Evolutionary conservation across 2,888 invertebrate species (phyloP), one percentile per base, ranked within the genome.

Genomic region (Amaurobius ferox): DNA sequence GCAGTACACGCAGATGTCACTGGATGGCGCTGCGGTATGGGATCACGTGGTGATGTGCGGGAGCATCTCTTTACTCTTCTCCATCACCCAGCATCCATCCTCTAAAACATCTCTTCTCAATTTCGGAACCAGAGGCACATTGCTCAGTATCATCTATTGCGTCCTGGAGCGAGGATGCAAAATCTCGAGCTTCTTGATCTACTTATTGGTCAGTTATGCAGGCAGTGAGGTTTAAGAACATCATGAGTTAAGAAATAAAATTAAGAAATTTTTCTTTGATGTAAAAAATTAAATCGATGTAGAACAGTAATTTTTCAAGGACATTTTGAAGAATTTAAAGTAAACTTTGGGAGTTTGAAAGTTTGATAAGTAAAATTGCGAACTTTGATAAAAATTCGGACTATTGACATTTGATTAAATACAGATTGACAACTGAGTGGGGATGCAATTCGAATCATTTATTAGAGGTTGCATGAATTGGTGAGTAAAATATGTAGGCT

Each of bases 31-130:
- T 74, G 81, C 26, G 11, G 66, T 7, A 29, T 29, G 30, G 28
- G 32, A 81, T 81, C 81, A 81, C 74, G 67, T 80, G 80, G 66
- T 72, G 73, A 73, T 73, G 74, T 71, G 64, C 71, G 71, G 40
- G 66, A 72, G 72, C 71, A 71, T 72, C 72, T 23, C 66, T 72
- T 66, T 70, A 68, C 81, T 81, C 81, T 70, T 76, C 81, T 39
- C 70, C 81, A 81, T 81, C 81, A 32, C 40, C 70, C 30, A 68
- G 81, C 74, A 81, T 80, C 80, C 55, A 66, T 66, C 72, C 72
- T 16, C 79, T 64, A 73, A 67, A 67, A 35, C 67, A 35, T 68
- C 68, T 26, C 68, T 73, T 72, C 35, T 39, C 29, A 61, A 73
- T 62, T 39, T 61, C 73, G 19, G 29, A 26, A n/a, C 32, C 26